These are phyloP conservation scores for Nesometra sesokonis DNA, from an alignment of 35 echinoderm and acorn worm species.

Conservation along the genomic window DNA sequence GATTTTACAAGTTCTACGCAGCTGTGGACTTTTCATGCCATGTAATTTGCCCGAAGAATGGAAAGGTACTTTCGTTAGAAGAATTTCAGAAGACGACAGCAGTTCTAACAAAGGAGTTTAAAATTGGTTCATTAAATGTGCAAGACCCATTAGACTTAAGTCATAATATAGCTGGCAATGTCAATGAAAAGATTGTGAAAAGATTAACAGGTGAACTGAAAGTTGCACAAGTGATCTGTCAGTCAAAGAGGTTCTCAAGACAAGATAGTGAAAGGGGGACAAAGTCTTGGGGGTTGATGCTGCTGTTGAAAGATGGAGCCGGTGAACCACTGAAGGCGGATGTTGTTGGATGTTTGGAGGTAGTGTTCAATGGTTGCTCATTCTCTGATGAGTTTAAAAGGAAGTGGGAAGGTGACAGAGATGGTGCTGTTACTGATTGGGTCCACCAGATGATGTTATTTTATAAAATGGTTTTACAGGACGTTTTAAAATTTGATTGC, in stretches of 20 bases:
- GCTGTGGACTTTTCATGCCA: constrained; percentile 47
- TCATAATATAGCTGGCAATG: constrained; percentile 83
- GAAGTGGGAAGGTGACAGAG: background rate
- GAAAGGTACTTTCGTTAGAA: constrained; percentile 24
- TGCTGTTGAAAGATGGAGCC: background rate
- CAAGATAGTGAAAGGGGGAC: background rate
- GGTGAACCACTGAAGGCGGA: background rate
- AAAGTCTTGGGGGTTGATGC: background rate
- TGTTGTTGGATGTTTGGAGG: constrained; percentile 9
- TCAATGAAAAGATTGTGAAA: constrained; percentile 59
- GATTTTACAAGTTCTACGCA: constrained; percentile 79
- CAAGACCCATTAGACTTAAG: constrained; percentile 84
- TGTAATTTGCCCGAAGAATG: constrained; percentile 50
- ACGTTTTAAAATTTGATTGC: background rate
- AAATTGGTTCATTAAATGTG: constrained; percentile 47
- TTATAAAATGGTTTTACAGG: background rate
- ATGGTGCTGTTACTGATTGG: background rate
- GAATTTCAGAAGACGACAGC: background rate
- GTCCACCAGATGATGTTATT: constrained; percentile 4
- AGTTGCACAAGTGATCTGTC: constrained; percentile 28
- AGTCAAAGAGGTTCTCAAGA: constrained; percentile 16
- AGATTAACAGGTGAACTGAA: constrained; percentile 28
- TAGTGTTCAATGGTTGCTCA: background rate
- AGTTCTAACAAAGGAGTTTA: constrained; percentile 25
- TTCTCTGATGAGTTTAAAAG: background rate